Evolutionary conservation across 2,888 invertebrate species (phyloP).

Genomic region (Pseudanteris insignis): DNA sequence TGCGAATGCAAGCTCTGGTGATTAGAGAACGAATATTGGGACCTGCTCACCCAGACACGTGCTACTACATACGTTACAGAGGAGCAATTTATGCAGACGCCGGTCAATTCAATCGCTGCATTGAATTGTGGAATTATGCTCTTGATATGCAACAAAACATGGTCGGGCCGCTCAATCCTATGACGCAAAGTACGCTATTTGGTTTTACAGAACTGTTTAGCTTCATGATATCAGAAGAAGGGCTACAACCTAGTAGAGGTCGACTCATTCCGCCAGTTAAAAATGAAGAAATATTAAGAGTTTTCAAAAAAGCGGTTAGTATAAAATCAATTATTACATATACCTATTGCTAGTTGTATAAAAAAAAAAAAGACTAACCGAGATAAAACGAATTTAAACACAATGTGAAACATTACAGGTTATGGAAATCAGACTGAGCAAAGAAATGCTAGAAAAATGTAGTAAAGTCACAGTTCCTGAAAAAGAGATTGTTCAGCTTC

Average conservation of each 20-base stretch:
- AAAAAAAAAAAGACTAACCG: neutral
- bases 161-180: slow-evolving; percentile 90
- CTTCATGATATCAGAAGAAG: slow-evolving; percentile 91
- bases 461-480: slow-evolving; percentile 70
- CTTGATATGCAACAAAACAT: slow-evolving; percentile 95
- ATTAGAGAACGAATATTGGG: slow-evolving; percentile 90
- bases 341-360: no score
- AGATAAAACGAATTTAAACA: neutral
- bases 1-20: slow-evolving; percentile 94
- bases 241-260: slow-evolving; percentile 75
- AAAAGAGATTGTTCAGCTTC: slow-evolving; percentile 80
- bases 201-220: slow-evolving; percentile 95
- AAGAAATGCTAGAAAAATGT: slow-evolving; percentile 70
- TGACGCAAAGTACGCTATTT: slow-evolving; percentile 93
- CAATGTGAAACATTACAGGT: slow-evolving; percentile 63
- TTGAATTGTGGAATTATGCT: slow-evolving; percentile 96
- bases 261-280: slow-evolving; percentile 83
- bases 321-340: no score
- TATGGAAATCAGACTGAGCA: slow-evolving; percentile 76
- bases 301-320: slow-evolving; percentile 80
- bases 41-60: slow-evolving; percentile 95
- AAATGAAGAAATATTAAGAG: slow-evolving; percentile 82
- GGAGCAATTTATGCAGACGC: slow-evolving; percentile 95
- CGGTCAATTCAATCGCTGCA: slow-evolving; percentile 90
- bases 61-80: slow-evolving; percentile 93